Percentiles rank a stretch among this genome's conserved stretches.
These are phyloP conservation scores for Asteroscopus sphinx DNA, from an alignment of 2,888 invertebrate species.

Conservation along the genomic window DNA sequence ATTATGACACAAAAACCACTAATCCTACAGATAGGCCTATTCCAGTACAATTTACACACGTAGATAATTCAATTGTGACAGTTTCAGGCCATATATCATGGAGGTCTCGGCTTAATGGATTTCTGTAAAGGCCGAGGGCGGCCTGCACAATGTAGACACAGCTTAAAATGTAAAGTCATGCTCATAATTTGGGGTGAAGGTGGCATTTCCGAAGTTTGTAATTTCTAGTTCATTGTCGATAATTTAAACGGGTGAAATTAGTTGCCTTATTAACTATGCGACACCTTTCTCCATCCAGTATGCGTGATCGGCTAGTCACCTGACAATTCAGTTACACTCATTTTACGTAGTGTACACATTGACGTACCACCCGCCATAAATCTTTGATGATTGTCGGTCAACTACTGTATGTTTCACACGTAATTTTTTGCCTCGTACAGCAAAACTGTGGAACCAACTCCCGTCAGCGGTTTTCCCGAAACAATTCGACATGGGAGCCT, in stretches of 20 bases:
- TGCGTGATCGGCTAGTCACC: too few species aligned
- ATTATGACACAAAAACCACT: conserved; percentile 48
- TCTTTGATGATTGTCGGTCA: too few species aligned
- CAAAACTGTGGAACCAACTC: too few species aligned
- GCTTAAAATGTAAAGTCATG: conserved; percentile 58
- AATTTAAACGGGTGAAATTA: not conserved
- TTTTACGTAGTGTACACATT: too few species aligned
- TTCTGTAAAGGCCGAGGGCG: conserved; percentile 58
- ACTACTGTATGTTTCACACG: too few species aligned
- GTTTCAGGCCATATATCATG: conserved; percentile 70
- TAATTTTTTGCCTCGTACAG: too few species aligned
- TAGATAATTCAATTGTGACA: conserved; percentile 74
- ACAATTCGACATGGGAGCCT: too few species aligned
- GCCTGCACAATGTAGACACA: conserved; percentile 35
- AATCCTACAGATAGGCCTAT: conserved; percentile 34
- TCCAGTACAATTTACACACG: conserved; percentile 60
- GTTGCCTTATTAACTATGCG: not conserved
- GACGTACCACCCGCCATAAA: too few species aligned
- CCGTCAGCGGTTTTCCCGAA: too few species aligned
- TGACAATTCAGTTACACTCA: too few species aligned
- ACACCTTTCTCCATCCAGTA: not conserved
- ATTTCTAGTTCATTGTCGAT: conserved; percentile 34
- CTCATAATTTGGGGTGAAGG: conserved; percentile 43
- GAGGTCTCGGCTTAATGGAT: conserved; percentile 68
- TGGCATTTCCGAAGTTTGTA: conserved; percentile 35